Percentiles rank a stretch among this genome's conserved stretches.
Evolutionary conservation across 1,140 invertebrate genomes (phyloP).

Genomic region (Temnothorax nylanderi): DNA sequence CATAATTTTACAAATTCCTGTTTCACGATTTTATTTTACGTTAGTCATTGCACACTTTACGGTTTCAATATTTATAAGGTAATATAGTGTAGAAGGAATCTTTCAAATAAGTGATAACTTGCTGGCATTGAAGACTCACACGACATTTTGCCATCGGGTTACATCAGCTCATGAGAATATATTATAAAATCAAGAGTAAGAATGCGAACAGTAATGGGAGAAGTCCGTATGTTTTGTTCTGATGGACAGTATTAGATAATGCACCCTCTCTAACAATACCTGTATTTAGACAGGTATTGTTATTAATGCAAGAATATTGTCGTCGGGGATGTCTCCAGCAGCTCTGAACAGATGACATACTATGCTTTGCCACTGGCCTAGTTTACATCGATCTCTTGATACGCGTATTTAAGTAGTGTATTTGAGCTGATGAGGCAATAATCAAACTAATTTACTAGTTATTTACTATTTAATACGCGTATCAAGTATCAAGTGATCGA

Average conservation of each 20-base stretch:
- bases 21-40: constrained; percentile 4
- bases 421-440: no score
- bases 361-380: not conserved
- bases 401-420: no score
- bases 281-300: constrained; percentile 9
- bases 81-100: not conserved
- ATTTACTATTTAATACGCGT: no score
- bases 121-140: not conserved
- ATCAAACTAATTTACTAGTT: no score
- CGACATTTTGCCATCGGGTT: not conserved
- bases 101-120: constrained; percentile 21
- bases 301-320: constrained; percentile 42
- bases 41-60: not conserved
- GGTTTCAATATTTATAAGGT: not conserved
- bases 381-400: no score
- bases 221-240: not conserved
- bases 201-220: not conserved
- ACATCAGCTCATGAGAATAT: not conserved
- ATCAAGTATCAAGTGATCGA: no score
- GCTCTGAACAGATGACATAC: not conserved
- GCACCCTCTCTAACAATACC: not conserved
- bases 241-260: constrained; percentile 17
- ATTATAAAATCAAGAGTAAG: constrained; percentile 16
- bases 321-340: not conserved
- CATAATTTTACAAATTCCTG: not conserved